Percentiles rank a stretch among this genome's conserved stretches.
These are phyloP conservation scores for Sycophaga agraensis DNA, from an alignment of 1,140 invertebrate genomes.

Conservation along the genomic window DNA sequence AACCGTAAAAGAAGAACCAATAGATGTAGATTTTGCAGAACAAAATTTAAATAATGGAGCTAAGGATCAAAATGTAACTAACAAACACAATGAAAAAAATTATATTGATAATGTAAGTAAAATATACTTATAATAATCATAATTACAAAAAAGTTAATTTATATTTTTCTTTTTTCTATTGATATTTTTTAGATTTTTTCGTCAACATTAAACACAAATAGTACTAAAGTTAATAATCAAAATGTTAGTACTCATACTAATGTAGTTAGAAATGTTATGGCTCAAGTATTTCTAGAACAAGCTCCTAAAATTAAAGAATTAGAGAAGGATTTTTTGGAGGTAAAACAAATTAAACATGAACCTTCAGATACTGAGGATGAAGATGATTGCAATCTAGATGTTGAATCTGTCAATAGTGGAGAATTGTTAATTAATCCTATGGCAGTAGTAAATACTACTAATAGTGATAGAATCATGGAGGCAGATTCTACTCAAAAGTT, in stretches of 20 bases:
- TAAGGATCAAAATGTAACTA: constrained; percentile 28
- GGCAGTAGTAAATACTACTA: constrained; percentile 30
- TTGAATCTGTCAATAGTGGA: constrained; percentile 37
- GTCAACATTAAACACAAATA: too few species aligned
- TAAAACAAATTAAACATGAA: constrained; percentile 36
- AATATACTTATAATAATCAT: too few species aligned
- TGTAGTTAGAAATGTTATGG: too few species aligned
- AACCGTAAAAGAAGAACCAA: constrained; percentile 47
- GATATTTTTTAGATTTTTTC: too few species aligned
- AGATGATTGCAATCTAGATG: constrained; percentile 37
- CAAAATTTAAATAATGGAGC: constrained; percentile 34
- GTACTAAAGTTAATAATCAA: too few species aligned
- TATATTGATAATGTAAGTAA: neutral
- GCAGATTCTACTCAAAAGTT: constrained; percentile 50
- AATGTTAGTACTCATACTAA: constrained; percentile 33
- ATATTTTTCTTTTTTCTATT: too few species aligned
- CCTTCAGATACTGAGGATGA: constrained; percentile 38
- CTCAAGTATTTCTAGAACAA: neutral
- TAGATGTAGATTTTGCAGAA: constrained; percentile 41
- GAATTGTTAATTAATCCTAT: constrained; percentile 46
- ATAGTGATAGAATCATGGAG: constrained; percentile 44
- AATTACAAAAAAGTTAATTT: too few species aligned
- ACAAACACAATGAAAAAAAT: neutral
- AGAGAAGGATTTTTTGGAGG: neutral
- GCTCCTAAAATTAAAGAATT: neutral